Evolutionary conservation across 2,888 invertebrate species (phyloP), one percentile per base, ranked within the genome.

Genomic region (Dynastes tityus): DNA sequence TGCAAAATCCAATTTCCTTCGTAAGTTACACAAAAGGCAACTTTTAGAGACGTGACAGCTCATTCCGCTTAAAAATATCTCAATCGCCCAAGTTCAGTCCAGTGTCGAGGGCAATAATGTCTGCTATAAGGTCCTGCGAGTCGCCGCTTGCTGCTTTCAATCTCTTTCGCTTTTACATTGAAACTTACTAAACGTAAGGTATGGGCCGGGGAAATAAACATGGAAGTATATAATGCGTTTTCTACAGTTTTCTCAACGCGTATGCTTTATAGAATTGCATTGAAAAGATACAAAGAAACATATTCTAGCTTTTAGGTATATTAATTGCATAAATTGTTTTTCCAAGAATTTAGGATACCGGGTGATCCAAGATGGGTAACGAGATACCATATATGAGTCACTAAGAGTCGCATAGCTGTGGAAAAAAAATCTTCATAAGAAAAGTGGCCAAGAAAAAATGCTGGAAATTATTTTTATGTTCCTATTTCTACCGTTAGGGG

Each of bases 1-100:
- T 81, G 80, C 80, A 78, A 81, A 82, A 82, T 82, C 82, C 82
- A 82, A 82, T 82, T 82, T 82, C 82, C 80, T 78, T 51, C 81
- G 80, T 77, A 82, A 80, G 78, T 81, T 80, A 77, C 80, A 82
- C 80, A 82, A 82, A 82, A 80, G 81, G 80, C 80, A 82, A 82
- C 79, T 81, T 82, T 80, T 71, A 75, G 80, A 77, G 63, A 81
- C 80, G 82, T 82, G 82, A 82, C 82, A 81, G 82, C 80, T 78
- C 80, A 80, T 80, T 79, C 80, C 81, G 80, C 76, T 81, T 81
- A 81, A 81, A 80, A 81, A 79, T 81, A 79, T 80, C 80, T 80
- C 79, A 78, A 78, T 80, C 80, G 78, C 64, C 45, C 64, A 65
- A 78, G 71, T 79, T 77, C 63, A 76, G 78, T 79, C 77, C 77